phyloP scores from a whole-genome alignment of 1,140 invertebrate species.

The Drosophila ananassae region DNA sequence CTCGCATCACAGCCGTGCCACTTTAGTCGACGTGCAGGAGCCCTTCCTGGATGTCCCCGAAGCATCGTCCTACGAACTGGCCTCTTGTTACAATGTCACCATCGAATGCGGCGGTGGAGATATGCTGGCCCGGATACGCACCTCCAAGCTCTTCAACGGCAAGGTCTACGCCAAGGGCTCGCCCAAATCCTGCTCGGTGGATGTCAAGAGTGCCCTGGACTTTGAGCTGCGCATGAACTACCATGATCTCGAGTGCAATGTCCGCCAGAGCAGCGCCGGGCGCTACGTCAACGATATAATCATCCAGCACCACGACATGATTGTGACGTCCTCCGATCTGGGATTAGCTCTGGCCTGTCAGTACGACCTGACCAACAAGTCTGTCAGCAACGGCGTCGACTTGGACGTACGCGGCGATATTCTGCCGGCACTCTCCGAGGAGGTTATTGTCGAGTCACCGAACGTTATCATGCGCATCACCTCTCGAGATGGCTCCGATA shows the following conservation, averaged over 20 bases:
- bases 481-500: conserved; percentile 89
- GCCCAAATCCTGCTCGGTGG: conserved; percentile 95
- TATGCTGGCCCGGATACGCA: conserved; percentile 96
- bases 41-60: conserved; percentile 95
- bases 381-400: conserved; percentile 95
- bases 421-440: conserved; percentile 90
- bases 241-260: conserved; percentile 95
- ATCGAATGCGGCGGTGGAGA: conserved; percentile 96
- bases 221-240: conserved; percentile 96
- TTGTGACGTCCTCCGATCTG: conserved; percentile 96
- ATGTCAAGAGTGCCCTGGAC: conserved; percentile 92
- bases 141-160: conserved; percentile 95
- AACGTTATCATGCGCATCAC: conserved; percentile 98
- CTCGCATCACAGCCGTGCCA: conserved; percentile 95
- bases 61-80: conserved; percentile 95
- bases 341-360: conserved; percentile 96
- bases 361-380: conserved; percentile 96
- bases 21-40: conserved; percentile 94
- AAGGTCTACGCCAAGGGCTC: conserved; percentile 97
- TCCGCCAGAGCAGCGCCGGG: conserved; percentile 92
- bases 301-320: conserved; percentile 97
- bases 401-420: conserved; percentile 94
- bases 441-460: conserved; percentile 95
- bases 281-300: conserved; percentile 95
- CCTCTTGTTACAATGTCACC: conserved; percentile 97